These are phyloP conservation scores for Melanargia galathea DNA, from an alignment of 2,888 invertebrate species.

Conservation along the genomic window DNA sequence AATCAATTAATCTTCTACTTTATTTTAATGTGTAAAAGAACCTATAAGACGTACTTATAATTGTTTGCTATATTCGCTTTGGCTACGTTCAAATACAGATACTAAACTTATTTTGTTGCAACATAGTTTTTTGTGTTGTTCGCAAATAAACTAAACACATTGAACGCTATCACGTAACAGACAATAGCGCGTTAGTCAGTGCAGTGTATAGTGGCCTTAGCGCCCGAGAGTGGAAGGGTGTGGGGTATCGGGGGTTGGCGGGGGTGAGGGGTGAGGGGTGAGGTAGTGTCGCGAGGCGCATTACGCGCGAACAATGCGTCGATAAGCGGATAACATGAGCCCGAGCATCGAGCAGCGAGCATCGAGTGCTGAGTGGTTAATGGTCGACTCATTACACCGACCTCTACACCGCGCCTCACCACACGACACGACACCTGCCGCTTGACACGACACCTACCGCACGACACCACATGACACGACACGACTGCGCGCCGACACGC, in stretches of 20 bases:
- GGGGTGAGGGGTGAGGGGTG: background rate
- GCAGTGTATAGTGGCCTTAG: background rate
- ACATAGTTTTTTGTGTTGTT: background rate
- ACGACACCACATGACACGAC: background rate
- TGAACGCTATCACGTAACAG: background rate
- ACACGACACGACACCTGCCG: conserved; percentile 12
- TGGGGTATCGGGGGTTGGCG: background rate
- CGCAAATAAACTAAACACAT: no score
- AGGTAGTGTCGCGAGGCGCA: conserved; percentile 8
- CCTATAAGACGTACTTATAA: no score
- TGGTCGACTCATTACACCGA: conserved; percentile 41
- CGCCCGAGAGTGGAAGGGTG: background rate
- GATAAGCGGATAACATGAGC: conserved; percentile 42
- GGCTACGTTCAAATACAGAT: no score
- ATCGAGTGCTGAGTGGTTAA: conserved; percentile 44
- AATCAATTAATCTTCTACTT: no score
- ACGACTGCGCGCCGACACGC: no score
- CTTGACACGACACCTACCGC: background rate
- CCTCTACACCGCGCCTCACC: background rate
- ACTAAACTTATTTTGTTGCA: no score
- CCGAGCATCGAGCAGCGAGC: conserved; percentile 20
- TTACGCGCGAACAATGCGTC: conserved; percentile 38
- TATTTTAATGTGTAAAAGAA: no score
- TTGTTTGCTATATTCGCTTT: no score
- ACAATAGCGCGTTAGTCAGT: background rate